Conservation (phyloP, 1,140 invertebrate species). For the Drosophila tropicalis region DNA sequence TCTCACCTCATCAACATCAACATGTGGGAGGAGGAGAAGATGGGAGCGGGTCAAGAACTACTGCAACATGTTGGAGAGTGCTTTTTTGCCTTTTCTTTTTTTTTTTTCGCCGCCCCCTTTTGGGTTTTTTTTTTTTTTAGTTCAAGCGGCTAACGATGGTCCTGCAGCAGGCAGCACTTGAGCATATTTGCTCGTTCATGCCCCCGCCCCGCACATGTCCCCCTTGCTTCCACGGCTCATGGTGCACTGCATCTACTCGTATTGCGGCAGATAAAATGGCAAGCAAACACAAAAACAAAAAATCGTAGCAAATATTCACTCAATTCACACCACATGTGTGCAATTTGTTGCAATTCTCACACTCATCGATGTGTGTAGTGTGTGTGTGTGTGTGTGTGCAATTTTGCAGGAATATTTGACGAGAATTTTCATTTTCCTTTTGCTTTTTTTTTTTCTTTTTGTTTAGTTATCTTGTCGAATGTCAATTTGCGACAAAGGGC, state of each 20-base stretch:
- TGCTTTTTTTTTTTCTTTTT: too few relatives aligned
- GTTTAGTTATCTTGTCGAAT: slow-evolving; percentile 4
- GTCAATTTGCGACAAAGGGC: not conserved
- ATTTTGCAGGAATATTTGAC: slow-evolving; percentile 52
- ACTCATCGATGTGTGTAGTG: slow-evolving; percentile 28
- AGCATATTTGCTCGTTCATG: slow-evolving; percentile 49
- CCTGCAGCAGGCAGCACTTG: slow-evolving; percentile 27
- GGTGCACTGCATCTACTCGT: too few relatives aligned
- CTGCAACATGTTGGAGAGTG: slow-evolving; percentile 58
- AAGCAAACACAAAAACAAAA: slow-evolving; percentile 29
- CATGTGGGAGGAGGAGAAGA: not conserved
- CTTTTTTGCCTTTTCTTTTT: slow-evolving; percentile 14
- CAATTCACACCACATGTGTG: slow-evolving; percentile 23
- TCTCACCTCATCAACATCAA: not conserved
- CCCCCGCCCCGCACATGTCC: too few relatives aligned
- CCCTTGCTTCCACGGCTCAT: too few relatives aligned
- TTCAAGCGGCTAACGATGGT: slow-evolving; percentile 57
- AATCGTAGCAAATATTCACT: slow-evolving; percentile 35
- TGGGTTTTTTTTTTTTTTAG: not conserved
- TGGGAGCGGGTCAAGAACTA: not conserved
- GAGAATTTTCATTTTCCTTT: not conserved
- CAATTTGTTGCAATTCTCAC: not conserved
- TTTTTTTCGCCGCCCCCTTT: not conserved
- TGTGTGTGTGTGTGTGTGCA: slow-evolving; percentile 57
- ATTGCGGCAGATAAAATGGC: slow-evolving; percentile 47